Conservation (phyloP, 2,888 invertebrate species). For the Elysia crispata region DNA sequence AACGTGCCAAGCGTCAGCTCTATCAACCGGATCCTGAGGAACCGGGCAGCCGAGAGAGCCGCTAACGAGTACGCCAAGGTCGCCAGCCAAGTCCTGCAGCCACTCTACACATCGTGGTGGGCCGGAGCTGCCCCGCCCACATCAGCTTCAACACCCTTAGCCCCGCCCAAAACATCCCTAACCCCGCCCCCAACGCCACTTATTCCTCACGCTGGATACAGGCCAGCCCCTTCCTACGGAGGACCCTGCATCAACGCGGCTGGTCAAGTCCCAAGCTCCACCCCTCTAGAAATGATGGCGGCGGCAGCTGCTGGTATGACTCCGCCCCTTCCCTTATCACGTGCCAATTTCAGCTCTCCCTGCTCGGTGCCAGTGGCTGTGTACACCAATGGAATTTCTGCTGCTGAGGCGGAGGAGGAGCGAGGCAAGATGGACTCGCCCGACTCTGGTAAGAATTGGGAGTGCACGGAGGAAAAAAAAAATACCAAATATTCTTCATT, state of each 20-base stretch:
- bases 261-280: no score
- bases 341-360: neutral
- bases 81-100: constrained; percentile 61
- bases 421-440: neutral
- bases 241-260: no score
- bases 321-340: neutral
- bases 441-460: constrained; percentile 10
- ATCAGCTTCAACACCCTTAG: neutral
- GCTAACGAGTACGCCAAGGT: constrained; percentile 92
- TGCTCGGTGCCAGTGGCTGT: neutral
- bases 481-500: no score
- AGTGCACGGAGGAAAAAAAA: no score
- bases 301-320: neutral
- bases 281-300: neutral
- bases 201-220: neutral
- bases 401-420: constrained; percentile 5
- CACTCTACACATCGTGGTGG: constrained; percentile 51
- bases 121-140: constrained; percentile 1
- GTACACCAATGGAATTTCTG: neutral
- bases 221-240: no score
- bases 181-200: neutral
- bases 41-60: constrained; percentile 96
- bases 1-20: constrained; percentile 98
- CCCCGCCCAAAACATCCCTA: constrained; percentile 16
- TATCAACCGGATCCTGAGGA: constrained; percentile 96